Evolutionary conservation across 1,140 invertebrate species (phyloP), one percentile per base, ranked within the genome.

Genomic region (Phocides pigmalion): DNA sequence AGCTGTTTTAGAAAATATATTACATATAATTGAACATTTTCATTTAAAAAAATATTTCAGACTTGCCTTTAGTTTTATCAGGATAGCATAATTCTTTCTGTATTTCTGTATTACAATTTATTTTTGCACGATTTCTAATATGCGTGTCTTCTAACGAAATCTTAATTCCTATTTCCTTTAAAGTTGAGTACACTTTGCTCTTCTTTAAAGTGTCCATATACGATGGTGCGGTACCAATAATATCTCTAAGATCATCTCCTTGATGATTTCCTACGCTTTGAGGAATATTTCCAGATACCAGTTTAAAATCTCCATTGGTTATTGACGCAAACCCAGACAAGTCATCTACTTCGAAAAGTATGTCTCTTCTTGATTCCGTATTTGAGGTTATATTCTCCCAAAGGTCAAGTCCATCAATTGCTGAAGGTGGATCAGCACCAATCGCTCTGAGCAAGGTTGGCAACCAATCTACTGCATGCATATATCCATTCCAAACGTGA

Each of bases 391-490:
- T 83, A 32, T 50, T 74, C 37, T 82, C 64, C 88, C 88, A 90
- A 2, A 81, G 66, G 65, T 87, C 67, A 16, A 87, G 20, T 1
- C 88, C 88, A 70, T 88, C 82, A 47, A 90, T 82, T 39, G 70
- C 62, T 17, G 19, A 3, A n/a, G 85, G 83, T 32, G 62, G n/a
- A 16, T 78, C 49, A 20, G 61, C 68, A n/a, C 76, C 80, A 37
- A 63, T 73, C 6, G 84, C 82, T 35, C 25, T 78, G 6, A 87
- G 42, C 8, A 99, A 88, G 0, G 97, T 98, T 0, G 97, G 97
- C 25, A 98, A 79, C 96, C 97, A 98, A 85, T 98, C 98, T 9
- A 93, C 92, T 3, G 98, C 94, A 72, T 97, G 96, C 77, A 98
- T 95, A 59, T 98, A 92, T 35, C 96, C 93, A 65, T 95, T 94